Conservation (phyloP, 1,140 invertebrate species). For the Meloidogyne chitwoodi region DNA sequence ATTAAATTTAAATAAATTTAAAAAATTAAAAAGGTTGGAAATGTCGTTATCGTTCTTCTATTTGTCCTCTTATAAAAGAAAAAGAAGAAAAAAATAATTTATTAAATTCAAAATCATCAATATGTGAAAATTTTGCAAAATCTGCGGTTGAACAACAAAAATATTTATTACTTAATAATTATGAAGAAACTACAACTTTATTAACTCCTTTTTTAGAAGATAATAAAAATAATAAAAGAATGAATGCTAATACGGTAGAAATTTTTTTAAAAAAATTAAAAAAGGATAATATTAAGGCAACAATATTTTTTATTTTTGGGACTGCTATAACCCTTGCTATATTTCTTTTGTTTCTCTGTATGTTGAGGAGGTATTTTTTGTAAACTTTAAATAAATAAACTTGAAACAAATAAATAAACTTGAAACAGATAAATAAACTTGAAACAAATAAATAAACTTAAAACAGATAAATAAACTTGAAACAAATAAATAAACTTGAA, state of each 20-base stretch:
- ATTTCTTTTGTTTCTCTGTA: conserved; percentile 11
- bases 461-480: background rate
- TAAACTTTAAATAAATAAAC: conserved; percentile 1
- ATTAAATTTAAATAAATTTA: background rate
- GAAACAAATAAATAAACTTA: too few relatives aligned
- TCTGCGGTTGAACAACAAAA: background rate
- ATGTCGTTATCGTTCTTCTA: conserved; percentile 10
- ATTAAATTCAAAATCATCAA: background rate
- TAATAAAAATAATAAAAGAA: background rate
- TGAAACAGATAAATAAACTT: too few relatives aligned
- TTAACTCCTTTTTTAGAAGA: background rate
- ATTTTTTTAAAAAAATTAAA: background rate
- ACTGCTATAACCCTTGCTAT: conserved; percentile 1
- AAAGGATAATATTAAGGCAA: background rate
- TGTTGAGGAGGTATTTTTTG: conserved; percentile 18
- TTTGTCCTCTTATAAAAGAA: background rate
- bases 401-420: too few relatives aligned
- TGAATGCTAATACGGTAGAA: conserved; percentile 12
- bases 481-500: too few relatives aligned
- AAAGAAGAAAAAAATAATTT: too few relatives aligned
- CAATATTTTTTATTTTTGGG: conserved; percentile 23
- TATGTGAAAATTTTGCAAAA: conserved; percentile 14
- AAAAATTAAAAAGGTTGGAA: conserved; percentile 6
- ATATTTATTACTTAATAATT: background rate
- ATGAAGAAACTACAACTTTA: background rate